Evolutionary conservation across 2,113 vertebrate species (phyloP), one percentile per base, ranked within the genome.

Genomic region (Acanthisitta chloris): DNA sequence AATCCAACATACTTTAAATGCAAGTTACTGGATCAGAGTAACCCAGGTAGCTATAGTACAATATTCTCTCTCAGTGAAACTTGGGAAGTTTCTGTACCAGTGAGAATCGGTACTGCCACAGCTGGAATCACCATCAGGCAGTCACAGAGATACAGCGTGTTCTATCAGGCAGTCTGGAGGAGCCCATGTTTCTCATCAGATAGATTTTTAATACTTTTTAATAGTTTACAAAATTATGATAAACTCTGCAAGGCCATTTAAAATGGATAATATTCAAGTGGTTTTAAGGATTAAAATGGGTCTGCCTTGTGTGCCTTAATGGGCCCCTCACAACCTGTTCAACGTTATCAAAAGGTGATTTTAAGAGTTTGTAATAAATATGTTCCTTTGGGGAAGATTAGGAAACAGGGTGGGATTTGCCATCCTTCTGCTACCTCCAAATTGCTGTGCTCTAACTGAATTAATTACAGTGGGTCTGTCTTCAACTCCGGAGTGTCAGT

Each of bases 251-350:
- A 95, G 88, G 92, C 93, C 92, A 86, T 92, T 96, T 96, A 86
- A 96, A 97, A 96, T 96, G 92, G 88, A 96, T 97, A 92, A 97
- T 96, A 82, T 96, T 96, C 82, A 81, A 74, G 92, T 83, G 88
- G 72, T 93, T 78, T 83, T 97, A 97, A 95, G 90, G 79, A 95
- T 77, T 94, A 90, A 96, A 97, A 97, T 96, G 59, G 67, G 67
- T 77, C 96, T 96, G 88, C 85, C 74, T 94, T 88, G 85, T 78
- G 83, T 64, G 64, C 64, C 55, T 94, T 94, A 95, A 97, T 96
- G 67, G 90, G 90, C 96, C 93, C 93, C 94, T 93, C n/a, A 74
- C 93, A 97, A 93, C 89, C 94, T 96, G 85, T 96, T 96, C 85
- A 86, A 36, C 25, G 7, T 90, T 96, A 94, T 95, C 96, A 96